These are phyloP conservation scores for Blomia tropicalis DNA, from an alignment of 2,888 invertebrate genomes.

Conservation along the genomic window DNA sequence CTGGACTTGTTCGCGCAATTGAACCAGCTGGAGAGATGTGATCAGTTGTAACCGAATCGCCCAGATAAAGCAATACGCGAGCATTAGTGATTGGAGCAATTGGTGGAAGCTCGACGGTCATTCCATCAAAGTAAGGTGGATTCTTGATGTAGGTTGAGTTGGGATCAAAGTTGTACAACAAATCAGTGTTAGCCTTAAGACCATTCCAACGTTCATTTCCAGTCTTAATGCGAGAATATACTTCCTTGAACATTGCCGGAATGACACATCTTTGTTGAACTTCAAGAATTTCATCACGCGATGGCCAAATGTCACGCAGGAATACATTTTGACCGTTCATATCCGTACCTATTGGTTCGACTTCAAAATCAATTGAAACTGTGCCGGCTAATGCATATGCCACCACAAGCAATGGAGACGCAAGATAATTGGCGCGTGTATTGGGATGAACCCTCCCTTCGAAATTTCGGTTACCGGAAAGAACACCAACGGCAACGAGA, in stretches of 20 bases:
- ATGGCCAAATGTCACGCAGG: conserved; percentile 88
- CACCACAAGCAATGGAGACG: conserved; percentile 88
- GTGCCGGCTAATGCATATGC: conserved; percentile 93
- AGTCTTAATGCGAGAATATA: conserved; percentile 62
- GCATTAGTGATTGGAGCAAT: conserved; percentile 51
- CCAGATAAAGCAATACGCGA: conserved; percentile 64
- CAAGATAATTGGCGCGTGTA: conserved; percentile 89
- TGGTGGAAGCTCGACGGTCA: conserved; percentile 49
- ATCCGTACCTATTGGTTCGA: conserved; percentile 45
- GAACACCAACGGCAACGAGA: conserved; percentile 81
- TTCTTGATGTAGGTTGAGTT: conserved; percentile 84
- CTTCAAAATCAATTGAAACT: conserved; percentile 84
- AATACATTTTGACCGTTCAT: conserved; percentile 51
- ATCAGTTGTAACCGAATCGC: conserved; percentile 95
- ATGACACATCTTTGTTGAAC: conserved; percentile 77
- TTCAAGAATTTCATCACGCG: conserved; percentile 60
- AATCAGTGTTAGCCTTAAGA: conserved; percentile 57
- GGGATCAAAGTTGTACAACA: conserved; percentile 77
- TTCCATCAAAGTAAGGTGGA: conserved; percentile 84
- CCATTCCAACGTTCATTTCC: conserved; percentile 74
- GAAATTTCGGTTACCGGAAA: conserved; percentile 94
- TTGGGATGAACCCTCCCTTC: conserved; percentile 95
- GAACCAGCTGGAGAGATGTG: conserved; percentile 97
- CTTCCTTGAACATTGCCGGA: conserved; percentile 89
- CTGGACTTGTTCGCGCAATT: conserved; percentile 83